Conservation (phyloP, 2,888 invertebrate genomes). For the Tanypteryx hageni region DNA sequence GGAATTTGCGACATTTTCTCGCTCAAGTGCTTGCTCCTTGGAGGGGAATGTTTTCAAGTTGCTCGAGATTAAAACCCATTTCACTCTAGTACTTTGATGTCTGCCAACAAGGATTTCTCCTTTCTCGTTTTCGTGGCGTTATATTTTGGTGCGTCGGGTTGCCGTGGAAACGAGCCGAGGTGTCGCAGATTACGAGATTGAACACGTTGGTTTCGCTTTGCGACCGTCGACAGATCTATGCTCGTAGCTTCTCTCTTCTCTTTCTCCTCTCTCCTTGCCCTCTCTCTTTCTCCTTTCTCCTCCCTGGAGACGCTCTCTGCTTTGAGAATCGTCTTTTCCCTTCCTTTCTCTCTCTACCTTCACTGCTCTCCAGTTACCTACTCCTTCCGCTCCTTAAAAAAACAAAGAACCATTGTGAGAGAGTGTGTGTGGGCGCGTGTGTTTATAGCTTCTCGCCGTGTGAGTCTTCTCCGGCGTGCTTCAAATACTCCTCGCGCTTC, state of each 20-base stretch:
- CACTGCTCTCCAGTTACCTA: too few species aligned
- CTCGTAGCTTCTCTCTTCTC: neutral
- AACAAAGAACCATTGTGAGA: too few species aligned
- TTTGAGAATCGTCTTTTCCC: too few species aligned
- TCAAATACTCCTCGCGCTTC: too few species aligned
- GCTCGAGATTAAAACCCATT: constrained; percentile 7
- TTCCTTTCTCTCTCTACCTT: too few species aligned
- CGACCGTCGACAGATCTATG: neutral
- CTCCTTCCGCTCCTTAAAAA: too few species aligned
- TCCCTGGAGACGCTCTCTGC: too few species aligned
- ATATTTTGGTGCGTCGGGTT: neutral
- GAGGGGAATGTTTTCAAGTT: neutral
- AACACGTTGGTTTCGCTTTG: neutral
- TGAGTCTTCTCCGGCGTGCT: too few species aligned
- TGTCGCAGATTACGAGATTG: neutral
- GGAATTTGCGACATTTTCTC: neutral
- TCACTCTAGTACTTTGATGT: neutral
- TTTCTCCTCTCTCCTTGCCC: too few species aligned
- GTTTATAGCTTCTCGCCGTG: too few species aligned
- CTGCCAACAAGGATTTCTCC: neutral
- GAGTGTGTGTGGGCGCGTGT: too few species aligned
- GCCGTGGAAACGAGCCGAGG: neutral
- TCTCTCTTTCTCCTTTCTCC: too few species aligned
- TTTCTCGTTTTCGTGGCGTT: neutral
- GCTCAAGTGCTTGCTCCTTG: neutral